Percentiles rank a stretch among this genome's conserved stretches.
Evolutionary conservation across 23 tunicate species (phyloP).

Genomic region (Corella eumyota): DNA sequence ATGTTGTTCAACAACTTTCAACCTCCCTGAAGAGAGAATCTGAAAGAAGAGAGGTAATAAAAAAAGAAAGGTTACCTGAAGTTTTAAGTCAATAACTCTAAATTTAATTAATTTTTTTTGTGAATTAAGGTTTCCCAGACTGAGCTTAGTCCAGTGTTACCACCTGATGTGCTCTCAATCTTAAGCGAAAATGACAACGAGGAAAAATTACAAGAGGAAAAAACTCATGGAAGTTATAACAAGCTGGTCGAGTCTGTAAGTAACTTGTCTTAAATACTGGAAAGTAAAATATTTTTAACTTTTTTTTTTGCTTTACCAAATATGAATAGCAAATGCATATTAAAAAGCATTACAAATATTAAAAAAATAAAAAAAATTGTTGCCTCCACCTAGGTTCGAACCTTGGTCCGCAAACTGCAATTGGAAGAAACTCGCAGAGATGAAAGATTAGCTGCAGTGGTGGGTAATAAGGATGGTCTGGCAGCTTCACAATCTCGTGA

Average conservation of each 20-base stretch:
- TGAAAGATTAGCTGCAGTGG: slow-evolving; percentile 41
- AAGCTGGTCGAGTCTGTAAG: slow-evolving; percentile 72
- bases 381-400: slow-evolving; percentile 30
- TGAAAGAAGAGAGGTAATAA: slow-evolving; percentile 62
- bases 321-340: no score
- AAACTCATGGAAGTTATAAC: slow-evolving; percentile 37
- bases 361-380: no score
- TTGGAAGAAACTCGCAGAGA: slow-evolving; percentile 55
- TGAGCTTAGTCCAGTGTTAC: slow-evolving; percentile 61
- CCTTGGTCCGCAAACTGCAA: slow-evolving; percentile 48
- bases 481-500: slow-evolving; percentile 42
- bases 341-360: no score
- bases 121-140: slow-evolving; percentile 38
- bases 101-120: no score
- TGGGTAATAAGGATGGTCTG: slow-evolving; percentile 33
- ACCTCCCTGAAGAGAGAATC: slow-evolving; percentile 48
- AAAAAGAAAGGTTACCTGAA: background rate
- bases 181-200: slow-evolving; percentile 64
- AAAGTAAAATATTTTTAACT: background rate
- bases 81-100: no score
- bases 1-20: slow-evolving; percentile 40
- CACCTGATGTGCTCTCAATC: slow-evolving; percentile 65
- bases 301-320: background rate
- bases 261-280: background rate
- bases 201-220: slow-evolving; percentile 48